These are phyloP conservation scores for Proterorhinus semilunaris DNA, from an alignment of 2,113 vertebrate species.

Conservation along the genomic window DNA sequence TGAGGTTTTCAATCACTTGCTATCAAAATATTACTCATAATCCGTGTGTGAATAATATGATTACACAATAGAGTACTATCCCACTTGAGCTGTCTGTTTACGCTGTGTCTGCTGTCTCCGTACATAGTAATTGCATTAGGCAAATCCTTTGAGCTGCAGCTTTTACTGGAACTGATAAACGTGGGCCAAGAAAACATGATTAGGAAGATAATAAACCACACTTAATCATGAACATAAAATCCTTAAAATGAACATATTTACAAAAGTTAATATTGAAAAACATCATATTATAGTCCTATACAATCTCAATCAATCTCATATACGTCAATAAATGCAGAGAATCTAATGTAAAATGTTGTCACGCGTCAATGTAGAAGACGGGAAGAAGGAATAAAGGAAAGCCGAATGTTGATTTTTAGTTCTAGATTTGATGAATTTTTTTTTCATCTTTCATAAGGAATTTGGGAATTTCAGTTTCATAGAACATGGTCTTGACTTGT, in stretches of 20 bases:
- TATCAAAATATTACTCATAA: slow-evolving; percentile 33
- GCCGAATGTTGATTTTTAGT: too few relatives aligned
- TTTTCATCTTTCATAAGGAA: too few relatives aligned
- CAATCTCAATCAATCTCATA: too few relatives aligned
- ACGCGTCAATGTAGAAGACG: too few relatives aligned
- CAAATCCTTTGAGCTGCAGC: slow-evolving; percentile 67
- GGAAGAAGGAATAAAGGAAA: too few relatives aligned
- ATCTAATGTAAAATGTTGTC: too few relatives aligned
- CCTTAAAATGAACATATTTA: neutral
- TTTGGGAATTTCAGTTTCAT: too few relatives aligned
- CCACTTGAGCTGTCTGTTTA: slow-evolving; percentile 11
- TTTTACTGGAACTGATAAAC: slow-evolving; percentile 62
- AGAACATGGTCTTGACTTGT: slow-evolving; percentile 18
- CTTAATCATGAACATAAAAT: neutral
- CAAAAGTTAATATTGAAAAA: too few relatives aligned
- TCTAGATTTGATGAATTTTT: too few relatives aligned
- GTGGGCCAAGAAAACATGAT: slow-evolving; percentile 5
- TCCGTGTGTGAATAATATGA: slow-evolving; percentile 42
- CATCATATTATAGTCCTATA: too few relatives aligned
- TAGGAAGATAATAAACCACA: neutral
- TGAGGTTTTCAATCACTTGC: neutral
- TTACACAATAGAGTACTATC: slow-evolving; percentile 24
- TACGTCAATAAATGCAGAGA: too few relatives aligned
- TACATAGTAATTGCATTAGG: slow-evolving; percentile 68
- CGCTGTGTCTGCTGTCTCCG: slow-evolving; percentile 52